These are phyloP conservation scores for Prosopocoilus inquinatus DNA, from an alignment of 2,888 invertebrate species.

Conservation along the genomic window DNA sequence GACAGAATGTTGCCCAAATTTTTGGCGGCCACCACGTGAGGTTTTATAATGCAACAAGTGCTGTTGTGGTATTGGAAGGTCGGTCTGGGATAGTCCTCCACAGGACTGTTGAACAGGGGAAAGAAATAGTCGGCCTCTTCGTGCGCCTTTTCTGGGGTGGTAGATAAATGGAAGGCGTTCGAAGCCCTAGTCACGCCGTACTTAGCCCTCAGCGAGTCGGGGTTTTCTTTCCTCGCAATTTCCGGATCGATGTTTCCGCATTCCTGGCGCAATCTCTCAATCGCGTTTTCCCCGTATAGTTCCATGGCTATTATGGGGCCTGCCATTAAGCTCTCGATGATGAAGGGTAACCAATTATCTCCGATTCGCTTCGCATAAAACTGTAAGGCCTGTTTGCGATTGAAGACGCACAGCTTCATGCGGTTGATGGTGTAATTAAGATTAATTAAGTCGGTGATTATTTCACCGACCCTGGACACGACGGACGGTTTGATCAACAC, in stretches of 20 bases:
- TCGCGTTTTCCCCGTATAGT: conserved; percentile 69
- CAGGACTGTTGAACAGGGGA: conserved; percentile 40
- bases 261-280: conserved; percentile 58
- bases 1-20: conserved; percentile 69
- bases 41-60: conserved; percentile 83
- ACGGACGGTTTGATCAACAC: conserved; percentile 75
- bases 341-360: conserved; percentile 62
- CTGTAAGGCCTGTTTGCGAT: conserved; percentile 61
- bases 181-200: conserved; percentile 68
- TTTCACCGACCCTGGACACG: conserved; percentile 68
- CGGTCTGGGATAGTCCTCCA: conserved; percentile 39
- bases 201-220: conserved; percentile 61
- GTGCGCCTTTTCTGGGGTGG: conserved; percentile 58
- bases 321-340: conserved; percentile 64
- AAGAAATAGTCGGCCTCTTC: conserved; percentile 61
- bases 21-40: conserved; percentile 80
- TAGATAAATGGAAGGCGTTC: conserved; percentile 70
- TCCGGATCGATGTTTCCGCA: conserved; percentile 64
- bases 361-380: conserved; percentile 61
- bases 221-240: conserved; percentile 55
- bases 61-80: conserved; percentile 64
- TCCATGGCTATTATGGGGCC: conserved; percentile 71
- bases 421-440: conserved; percentile 62
- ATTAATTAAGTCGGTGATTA: conserved; percentile 66
- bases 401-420: conserved; percentile 70